A percentile compares a stretch with the other conserved stretches of the same genome.
Evolutionary conservation across 1,140 invertebrate genomes (phyloP).

Genomic region (Drosophila albomicans): DNA sequence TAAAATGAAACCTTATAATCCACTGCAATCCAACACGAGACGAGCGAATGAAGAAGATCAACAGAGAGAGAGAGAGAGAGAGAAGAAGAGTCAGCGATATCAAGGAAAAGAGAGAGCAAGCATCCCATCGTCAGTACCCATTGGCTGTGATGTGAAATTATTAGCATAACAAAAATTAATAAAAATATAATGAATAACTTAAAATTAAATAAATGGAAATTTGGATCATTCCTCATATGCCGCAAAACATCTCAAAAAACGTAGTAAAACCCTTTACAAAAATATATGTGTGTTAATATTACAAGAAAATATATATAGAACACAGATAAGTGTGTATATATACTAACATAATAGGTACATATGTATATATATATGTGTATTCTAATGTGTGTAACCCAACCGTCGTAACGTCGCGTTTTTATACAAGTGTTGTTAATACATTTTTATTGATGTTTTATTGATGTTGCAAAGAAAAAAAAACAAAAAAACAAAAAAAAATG

Average conservation of each 20-base stretch:
- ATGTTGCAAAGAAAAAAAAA: constrained; percentile 69
- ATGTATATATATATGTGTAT: constrained; percentile 25
- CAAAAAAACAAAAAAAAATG: constrained; percentile 20
- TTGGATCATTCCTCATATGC: constrained; percentile 31
- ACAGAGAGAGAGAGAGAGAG: constrained; percentile 1
- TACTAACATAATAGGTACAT: constrained; percentile 13
- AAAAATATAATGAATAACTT: constrained; percentile 33
- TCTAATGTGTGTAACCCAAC: constrained; percentile 69
- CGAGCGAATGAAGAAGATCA: constrained; percentile 5
- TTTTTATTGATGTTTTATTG: constrained; percentile 65
- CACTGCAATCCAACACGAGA: constrained; percentile 10
- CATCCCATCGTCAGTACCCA: constrained; percentile 83
- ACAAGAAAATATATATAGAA: constrained; percentile 13
- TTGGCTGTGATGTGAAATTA: constrained; percentile 84
- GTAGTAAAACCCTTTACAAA: neutral
- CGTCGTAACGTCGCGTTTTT: constrained; percentile 80
- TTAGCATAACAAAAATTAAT: constrained; percentile 57
- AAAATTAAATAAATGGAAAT: constrained; percentile 26
- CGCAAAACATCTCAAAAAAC: constrained; percentile 25
- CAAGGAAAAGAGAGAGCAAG: constrained; percentile 37
- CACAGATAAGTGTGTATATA: constrained; percentile 32
- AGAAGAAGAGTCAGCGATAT: constrained; percentile 7
- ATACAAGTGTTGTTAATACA: constrained; percentile 80
- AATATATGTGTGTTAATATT: constrained; percentile 21
- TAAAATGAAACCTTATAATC: constrained; percentile 29